Evolutionary conservation across 1,140 invertebrate genomes (phyloP).

Genomic region (Sycophila sp.): DNA sequence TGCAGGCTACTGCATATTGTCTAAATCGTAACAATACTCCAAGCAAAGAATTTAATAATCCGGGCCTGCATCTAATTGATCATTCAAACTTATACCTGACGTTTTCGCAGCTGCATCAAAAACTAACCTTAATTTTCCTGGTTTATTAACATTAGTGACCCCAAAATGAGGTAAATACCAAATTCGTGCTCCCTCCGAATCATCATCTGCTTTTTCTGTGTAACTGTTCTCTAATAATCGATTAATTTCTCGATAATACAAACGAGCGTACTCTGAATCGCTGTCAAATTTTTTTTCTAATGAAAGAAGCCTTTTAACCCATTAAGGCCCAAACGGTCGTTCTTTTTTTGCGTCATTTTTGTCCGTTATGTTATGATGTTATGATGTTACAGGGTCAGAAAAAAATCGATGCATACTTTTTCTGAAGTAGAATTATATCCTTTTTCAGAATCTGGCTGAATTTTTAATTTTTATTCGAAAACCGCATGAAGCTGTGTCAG

Average conservation of each 20-base stretch:
- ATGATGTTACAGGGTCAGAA: too few relatives aligned
- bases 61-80: neutral
- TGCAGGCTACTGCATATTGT: neutral
- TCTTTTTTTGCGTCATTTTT: too few relatives aligned
- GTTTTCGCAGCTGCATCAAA: neutral
- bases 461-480: too few relatives aligned
- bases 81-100: neutral
- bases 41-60: neutral
- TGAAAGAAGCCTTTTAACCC: neutral
- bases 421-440: too few relatives aligned
- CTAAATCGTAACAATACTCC: neutral
- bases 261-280: neutral
- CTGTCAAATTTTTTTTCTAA: neutral
- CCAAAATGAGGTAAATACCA: conserved; percentile 7
- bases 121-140: neutral
- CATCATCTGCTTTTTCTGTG: neutral
- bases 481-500: too few relatives aligned
- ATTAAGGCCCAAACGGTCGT: too few relatives aligned
- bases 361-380: too few relatives aligned
- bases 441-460: too few relatives aligned
- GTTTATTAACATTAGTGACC: too few relatives aligned
- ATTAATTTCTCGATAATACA: neutral
- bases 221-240: neutral
- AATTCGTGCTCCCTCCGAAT: too few relatives aligned
- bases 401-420: too few relatives aligned